Percentiles rank a stretch among this genome's conserved stretches.
phyloP scores from a whole-genome alignment of 2,113 vertebrate species.

The Forbesichthys papilliferus region DNA sequence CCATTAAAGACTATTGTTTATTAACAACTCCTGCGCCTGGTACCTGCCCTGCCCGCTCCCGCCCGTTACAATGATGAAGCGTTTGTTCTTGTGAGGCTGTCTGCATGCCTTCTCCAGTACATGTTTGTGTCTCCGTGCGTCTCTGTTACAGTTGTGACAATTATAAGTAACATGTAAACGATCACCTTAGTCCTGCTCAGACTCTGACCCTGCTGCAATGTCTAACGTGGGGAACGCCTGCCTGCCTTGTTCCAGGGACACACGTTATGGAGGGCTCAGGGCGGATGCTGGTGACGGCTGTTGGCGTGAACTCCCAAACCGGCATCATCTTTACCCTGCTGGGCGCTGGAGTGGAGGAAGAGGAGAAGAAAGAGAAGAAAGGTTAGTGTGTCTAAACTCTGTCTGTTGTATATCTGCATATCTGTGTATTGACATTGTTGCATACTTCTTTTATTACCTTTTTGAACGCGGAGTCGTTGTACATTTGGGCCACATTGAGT shows the following conservation, averaged over 20 bases:
- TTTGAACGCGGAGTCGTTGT: neutral
- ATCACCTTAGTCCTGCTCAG: too few species aligned
- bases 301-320: conserved; percentile 97
- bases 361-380: conserved; percentile 99
- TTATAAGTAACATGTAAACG: too few species aligned
- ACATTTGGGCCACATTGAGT: conserved; percentile 19
- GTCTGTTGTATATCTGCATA: neutral
- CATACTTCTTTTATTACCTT: neutral
- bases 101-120: too few species aligned
- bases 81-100: too few species aligned
- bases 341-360: conserved; percentile 88
- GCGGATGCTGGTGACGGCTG: conserved; percentile 92
- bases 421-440: neutral
- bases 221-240: neutral
- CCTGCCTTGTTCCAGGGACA: conserved; percentile 78
- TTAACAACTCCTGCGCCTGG: too few species aligned
- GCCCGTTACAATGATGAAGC: too few species aligned
- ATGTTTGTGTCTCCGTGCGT: too few species aligned
- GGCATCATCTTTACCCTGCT: conserved; percentile 98
- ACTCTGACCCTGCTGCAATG: too few species aligned
- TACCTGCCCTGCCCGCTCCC: too few species aligned
- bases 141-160: too few species aligned
- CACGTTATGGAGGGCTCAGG: conserved; percentile 99
- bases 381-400: conserved; percentile 68
- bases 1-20: too few species aligned